Evolutionary conservation across 2,888 invertebrate species (phyloP), one percentile per base, ranked within the genome.

Genomic region (Sicus ferrugineus): DNA sequence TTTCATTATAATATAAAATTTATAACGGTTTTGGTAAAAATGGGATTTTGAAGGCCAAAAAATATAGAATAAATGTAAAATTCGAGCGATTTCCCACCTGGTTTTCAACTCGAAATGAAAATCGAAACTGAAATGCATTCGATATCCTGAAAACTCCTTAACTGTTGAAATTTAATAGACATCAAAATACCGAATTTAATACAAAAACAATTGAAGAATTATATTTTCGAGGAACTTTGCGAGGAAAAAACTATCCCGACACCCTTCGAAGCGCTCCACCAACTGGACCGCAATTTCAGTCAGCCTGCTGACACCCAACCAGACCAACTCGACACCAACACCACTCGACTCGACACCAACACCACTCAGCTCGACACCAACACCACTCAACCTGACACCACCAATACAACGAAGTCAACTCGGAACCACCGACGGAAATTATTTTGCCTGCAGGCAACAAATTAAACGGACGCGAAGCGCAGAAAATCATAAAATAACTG

Each of bases 341-440:
- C 14, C 4, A 23, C 16, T 30, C 26, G 48, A 48, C 4, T 6
- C 14, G 2, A 38, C n/a, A 52, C 5, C 21, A 31, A 19, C 31
- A 6, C 50, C 21, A 46, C 3, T 1, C 16, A 48, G n/a, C 21
- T 4, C 52, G 30, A 65, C 65, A 38, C 66, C 56, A 56, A 42
- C 66, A n/a, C 14, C 23, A 56, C 19, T 14, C 23, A 26, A n/a
- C 28, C 7, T 14, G 23, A 23, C 16, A 38, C 54, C 38, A 46
- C 58, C 23, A 38, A 31, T 11, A 34, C 28, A 54, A 54, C 31
- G 38, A 59, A 58, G 31, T 67, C 31, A 59, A 67, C 67, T 31
- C 48, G 48, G 34, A 56, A 58, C 64, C 64, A 69, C 69, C 48
- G 21, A 64, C 56, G 69, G 69, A 69, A 69, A 69, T 69, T 69